Base-by-base conservation (phyloP, 2,113 vertebrate species). In the Sapayoa aenigma region DNA sequence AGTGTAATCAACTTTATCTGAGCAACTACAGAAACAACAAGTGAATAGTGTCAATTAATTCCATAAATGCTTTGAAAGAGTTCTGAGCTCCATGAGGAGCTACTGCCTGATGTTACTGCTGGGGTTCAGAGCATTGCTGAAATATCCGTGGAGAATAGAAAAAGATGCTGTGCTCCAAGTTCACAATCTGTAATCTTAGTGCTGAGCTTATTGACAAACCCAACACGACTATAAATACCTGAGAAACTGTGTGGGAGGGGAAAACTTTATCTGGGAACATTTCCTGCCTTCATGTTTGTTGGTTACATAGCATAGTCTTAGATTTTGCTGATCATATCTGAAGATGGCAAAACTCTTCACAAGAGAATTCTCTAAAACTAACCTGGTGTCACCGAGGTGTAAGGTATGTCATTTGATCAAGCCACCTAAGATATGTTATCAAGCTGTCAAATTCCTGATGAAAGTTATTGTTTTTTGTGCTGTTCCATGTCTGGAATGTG, bases 401-500 rank as follows among this genome's bases (percentile, higher is more conserved):
- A 90, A 94, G 75, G 89, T 96, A 93, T 89, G 90, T 96, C 11
- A 89, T 89, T 81, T 94, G 76, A 84, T 91, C 83, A 56, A 90
- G 77, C 76, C 80, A 89, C 87, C 84, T 92, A 97, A 94, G 94
- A 62, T 93, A 91, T 97, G 91, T 97, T 91, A 95, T 68, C 78
- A 93, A 96, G 94, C 89, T 97, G 82, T 97, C 93, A 98, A 97
- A 97, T 97, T 98, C 98, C 97, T 99, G 98, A 99, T 97, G 97
- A 97, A 96, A 97, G 98, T 97, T 98, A 95, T 99, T 98, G 97
- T 99, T 96, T 99, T 98, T 98, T 99, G 97, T 99, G 98, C 98
- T 99, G 98, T 98, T 98, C 98, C 97, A 90, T 98, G 97, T 98
- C 98, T 98, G 98, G 98, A 98, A 98, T 99, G 97, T 98, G 97